Base-by-base conservation (phyloP, 2,888 invertebrate species). In the Lysandra bellargus region DNA sequence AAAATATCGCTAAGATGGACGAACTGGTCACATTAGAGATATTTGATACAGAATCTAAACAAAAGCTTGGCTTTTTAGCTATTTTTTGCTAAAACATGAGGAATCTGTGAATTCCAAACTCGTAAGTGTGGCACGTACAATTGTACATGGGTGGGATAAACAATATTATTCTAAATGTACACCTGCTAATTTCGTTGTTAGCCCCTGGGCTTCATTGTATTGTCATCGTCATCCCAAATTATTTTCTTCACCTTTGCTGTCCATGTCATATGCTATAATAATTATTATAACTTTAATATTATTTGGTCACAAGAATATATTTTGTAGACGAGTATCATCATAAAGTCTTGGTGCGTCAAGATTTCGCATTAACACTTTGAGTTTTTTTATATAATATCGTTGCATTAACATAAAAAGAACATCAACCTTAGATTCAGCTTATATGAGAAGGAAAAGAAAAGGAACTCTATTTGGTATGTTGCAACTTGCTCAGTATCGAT, bases 401-500 rank as follows among this genome's bases (percentile, higher is more conserved):
- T 23, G 23, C 23, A 23, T 83, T 64, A 84, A 82, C 4, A 85
- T 40, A 61, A 85, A 83, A 30, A 83, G 84, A 77, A 85, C 84
- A 37, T 83, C 86, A 78, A 86, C 79, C 79, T 85, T 85, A 85
- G 77, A 44, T 79, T 79, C 76, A 85, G 57, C 77, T 83, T 84
- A 78, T 84, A 78, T 85, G 84, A 4, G 83, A 83, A 49, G 84
- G 84, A 81, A 80, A 49, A 80, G 81, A 74, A 80, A 84, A 81
- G 79, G 78, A 12, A 74, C 40, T 40, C 40, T 40, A 40, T 6
- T 40, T 5, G 7, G 40, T 40, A 40, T 40, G 4, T 40, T 40
- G 40, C 1, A 40, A 40, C 40, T 40, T 40, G 5, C 40, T 40
- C 40, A 40, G 40, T 40, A 5, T 40, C 40, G 40, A 40, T 40